Conservation (phyloP, 2,888 invertebrate species). For the Ellobium chinense region DNA sequence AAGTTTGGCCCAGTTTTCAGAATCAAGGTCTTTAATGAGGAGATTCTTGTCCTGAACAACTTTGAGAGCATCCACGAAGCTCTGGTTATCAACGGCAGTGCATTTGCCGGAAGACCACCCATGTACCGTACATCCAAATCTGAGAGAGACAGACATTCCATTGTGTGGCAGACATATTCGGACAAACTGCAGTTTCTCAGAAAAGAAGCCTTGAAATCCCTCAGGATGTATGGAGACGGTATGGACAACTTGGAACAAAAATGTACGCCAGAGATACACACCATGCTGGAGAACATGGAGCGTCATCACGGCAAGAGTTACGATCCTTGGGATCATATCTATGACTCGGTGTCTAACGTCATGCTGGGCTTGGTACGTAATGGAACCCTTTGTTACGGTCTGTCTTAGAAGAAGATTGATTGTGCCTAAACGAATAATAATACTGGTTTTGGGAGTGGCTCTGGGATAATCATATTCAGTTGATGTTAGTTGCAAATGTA, state of each 20-base stretch:
- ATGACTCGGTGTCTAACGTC: constrained; percentile 62
- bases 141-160: constrained; percentile 58
- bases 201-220: constrained; percentile 58
- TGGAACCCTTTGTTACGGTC: no score
- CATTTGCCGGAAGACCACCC: constrained; percentile 68
- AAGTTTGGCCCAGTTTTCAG: constrained; percentile 66
- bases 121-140: constrained; percentile 63
- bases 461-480: no score
- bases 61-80: constrained; percentile 65
- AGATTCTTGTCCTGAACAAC: constrained; percentile 69
- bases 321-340: constrained; percentile 59
- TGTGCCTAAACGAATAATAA: no score
- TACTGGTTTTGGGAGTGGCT: no score
- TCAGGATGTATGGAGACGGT: constrained; percentile 63
- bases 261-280: constrained; percentile 58
- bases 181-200: constrained; percentile 64
- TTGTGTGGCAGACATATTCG: constrained; percentile 71
- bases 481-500: no score
- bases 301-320: constrained; percentile 45
- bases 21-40: constrained; percentile 61
- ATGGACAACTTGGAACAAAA: constrained; percentile 57
- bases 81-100: constrained; percentile 60
- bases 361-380: constrained; percentile 65
- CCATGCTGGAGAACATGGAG: constrained; percentile 51
- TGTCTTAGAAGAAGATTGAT: no score